Percentiles rank a stretch among this genome's conserved stretches.
phyloP scores from a whole-genome alignment of 2,888 invertebrate genomes.

The Mellilla xanthometata region DNA sequence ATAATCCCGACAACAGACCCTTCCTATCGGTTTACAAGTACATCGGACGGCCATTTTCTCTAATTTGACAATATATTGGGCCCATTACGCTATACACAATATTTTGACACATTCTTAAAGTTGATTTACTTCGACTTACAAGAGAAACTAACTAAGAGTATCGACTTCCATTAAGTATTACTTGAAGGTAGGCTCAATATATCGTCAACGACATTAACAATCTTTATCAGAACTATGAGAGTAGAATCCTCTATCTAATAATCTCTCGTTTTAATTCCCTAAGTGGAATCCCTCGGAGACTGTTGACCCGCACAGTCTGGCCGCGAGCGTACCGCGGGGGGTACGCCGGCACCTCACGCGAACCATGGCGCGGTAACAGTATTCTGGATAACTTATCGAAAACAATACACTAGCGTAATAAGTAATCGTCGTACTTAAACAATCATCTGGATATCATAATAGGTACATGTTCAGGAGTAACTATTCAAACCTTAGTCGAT shows the following conservation, averaged over 20 bases:
- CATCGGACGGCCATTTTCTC: slow-evolving; percentile 33
- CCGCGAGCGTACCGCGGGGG: slow-evolving; percentile 37
- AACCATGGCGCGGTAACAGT: slow-evolving; percentile 58
- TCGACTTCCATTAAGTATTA: slow-evolving; percentile 1
- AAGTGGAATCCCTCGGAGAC: slow-evolving; percentile 55
- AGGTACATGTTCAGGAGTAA: slow-evolving; percentile 15
- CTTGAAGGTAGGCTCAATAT: slow-evolving; percentile 28
- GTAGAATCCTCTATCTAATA: slow-evolving; percentile 48
- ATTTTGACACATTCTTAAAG: slow-evolving; percentile 15
- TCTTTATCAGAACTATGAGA: slow-evolving; percentile 56
- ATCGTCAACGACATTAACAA: slow-evolving; percentile 42
- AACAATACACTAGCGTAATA: slow-evolving; percentile 31
- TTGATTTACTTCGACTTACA: slow-evolving; percentile 6
- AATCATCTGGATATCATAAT: slow-evolving; percentile 10
- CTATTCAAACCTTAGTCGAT: slow-evolving; percentile 22
- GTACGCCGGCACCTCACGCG: no score
- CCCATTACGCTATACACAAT: slow-evolving; percentile 12
- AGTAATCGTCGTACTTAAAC: slow-evolving; percentile 14
- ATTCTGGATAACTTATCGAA: slow-evolving; percentile 81
- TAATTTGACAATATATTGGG: slow-evolving; percentile 32
- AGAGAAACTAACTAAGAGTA: slow-evolving; percentile 2
- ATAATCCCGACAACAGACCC: slow-evolving; percentile 20
- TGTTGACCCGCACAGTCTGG: slow-evolving; percentile 62
- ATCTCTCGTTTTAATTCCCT: slow-evolving; percentile 44
- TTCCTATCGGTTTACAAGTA: slow-evolving; percentile 32